phyloP scores from a whole-genome alignment of 2,888 invertebrate genomes.

The Schrankia costaestrigalis region DNA sequence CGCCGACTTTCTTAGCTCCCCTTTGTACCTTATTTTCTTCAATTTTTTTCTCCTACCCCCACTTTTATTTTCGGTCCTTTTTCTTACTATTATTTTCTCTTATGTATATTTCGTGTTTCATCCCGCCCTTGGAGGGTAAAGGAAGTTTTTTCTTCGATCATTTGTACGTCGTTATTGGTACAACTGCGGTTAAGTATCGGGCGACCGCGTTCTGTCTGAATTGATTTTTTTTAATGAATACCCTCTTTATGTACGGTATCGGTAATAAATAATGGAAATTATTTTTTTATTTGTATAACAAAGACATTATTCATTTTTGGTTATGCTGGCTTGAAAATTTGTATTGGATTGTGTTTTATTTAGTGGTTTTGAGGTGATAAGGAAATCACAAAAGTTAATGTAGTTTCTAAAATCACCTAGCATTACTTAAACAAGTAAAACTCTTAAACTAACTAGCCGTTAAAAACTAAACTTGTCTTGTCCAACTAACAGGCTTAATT shows the following conservation, averaged over 20 bases:
- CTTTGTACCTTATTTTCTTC: conserved; percentile 78
- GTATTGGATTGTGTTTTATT: no score
- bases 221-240: conserved; percentile 74
- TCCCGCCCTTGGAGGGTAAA: conserved; percentile 49
- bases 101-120: conserved; percentile 77
- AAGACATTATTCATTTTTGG: no score
- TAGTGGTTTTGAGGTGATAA: no score
- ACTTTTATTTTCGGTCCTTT: conserved; percentile 73
- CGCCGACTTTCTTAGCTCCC: conserved; percentile 71
- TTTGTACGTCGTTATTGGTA: conserved; percentile 73
- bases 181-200: conserved; percentile 67
- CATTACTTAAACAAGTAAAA: no score
- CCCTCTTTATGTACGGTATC: conserved; percentile 54
- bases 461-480: no score
- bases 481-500: no score
- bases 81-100: conserved; percentile 74
- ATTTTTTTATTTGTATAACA: no score
- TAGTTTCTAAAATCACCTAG: no score
- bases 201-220: conserved; percentile 49
- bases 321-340: no score
- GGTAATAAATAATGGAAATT: conserved; percentile 61
- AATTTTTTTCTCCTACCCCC: conserved; percentile 70
- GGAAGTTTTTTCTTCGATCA: conserved; percentile 69
- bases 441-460: no score
- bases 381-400: no score